Percentiles rank a stretch among this genome's conserved stretches.
Conservation (phyloP, 2,888 invertebrate genomes). For the Acanthopleura granulata region DNA sequence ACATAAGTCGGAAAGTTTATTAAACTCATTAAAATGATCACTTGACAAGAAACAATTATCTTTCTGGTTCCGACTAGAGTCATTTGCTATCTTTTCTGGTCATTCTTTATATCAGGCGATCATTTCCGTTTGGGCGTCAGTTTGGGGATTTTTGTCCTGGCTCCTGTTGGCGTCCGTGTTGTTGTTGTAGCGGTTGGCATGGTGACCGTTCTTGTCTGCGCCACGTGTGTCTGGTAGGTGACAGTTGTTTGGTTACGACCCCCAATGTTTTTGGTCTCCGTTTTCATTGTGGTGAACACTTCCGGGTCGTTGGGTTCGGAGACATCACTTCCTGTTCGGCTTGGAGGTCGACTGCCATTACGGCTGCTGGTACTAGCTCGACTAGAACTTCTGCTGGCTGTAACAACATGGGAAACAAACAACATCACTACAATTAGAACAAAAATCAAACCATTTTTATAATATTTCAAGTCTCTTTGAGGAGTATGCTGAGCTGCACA, state of each 20-base stretch:
- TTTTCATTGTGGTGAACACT: conserved; percentile 64
- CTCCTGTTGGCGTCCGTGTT: conserved; percentile 44
- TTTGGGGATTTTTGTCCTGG: conserved; percentile 59
- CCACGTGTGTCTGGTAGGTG: conserved; percentile 64
- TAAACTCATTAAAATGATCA: too few species aligned
- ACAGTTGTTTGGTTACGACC: conserved; percentile 63
- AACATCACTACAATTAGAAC: too few species aligned
- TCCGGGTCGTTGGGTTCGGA: conserved; percentile 60
- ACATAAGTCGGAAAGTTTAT: too few species aligned
- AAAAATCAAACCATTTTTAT: too few species aligned
- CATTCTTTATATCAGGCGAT: neutral
- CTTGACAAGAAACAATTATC: too few species aligned
- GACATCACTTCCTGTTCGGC: conserved; percentile 89
- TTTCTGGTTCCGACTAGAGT: neutral
- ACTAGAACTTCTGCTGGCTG: conserved; percentile 78
- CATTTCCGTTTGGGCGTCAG: conserved; percentile 38
- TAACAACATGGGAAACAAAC: neutral
- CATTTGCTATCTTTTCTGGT: neutral
- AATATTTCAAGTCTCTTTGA: too few species aligned
- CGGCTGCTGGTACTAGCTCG: conserved; percentile 75
- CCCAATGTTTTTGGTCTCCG: conserved; percentile 55
- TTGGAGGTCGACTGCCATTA: conserved; percentile 81
- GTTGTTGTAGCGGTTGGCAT: conserved; percentile 34
- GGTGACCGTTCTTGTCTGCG: conserved; percentile 52
- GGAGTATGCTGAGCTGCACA: too few species aligned